These are phyloP conservation scores for Pangasius larnaudii DNA, from an alignment of 2,797 vertebrate species.

Conservation along the genomic window DNA sequence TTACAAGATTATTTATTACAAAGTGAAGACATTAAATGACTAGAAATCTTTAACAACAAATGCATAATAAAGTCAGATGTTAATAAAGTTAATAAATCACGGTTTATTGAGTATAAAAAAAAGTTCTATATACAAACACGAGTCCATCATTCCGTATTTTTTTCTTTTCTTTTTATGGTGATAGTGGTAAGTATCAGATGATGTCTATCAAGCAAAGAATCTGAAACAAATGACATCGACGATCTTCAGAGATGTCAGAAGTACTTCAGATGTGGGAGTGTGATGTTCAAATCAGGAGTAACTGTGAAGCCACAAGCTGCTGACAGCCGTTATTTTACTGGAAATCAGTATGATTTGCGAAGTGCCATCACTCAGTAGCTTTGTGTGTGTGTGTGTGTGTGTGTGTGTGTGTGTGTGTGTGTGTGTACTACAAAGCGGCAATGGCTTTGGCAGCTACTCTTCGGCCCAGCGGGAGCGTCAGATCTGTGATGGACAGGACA, in stretches of 20 bases:
- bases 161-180: background rate
- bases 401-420: constrained; percentile 21
- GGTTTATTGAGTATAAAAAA: constrained; percentile 21
- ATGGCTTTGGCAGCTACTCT: constrained; percentile 96
- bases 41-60: background rate
- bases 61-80: background rate
- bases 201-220: background rate
- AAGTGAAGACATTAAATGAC: background rate
- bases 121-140: background rate
- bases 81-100: background rate
- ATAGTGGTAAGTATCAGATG: background rate
- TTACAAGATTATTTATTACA: background rate
- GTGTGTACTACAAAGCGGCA: constrained; percentile 78
- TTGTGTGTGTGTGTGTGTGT: constrained; percentile 34
- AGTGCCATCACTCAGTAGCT: background rate
- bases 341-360: background rate
- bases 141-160: background rate
- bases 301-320: constrained; percentile 1
- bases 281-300: background rate
- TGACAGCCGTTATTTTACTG: background rate
- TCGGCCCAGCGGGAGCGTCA: constrained; percentile 90
- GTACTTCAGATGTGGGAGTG: background rate
- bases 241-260: background rate
- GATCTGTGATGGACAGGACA: constrained; percentile 92
- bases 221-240: background rate